phyloP scores from a whole-genome alignment of 2,797 vertebrate species.

The Cacajao melanocephalus region DNA sequence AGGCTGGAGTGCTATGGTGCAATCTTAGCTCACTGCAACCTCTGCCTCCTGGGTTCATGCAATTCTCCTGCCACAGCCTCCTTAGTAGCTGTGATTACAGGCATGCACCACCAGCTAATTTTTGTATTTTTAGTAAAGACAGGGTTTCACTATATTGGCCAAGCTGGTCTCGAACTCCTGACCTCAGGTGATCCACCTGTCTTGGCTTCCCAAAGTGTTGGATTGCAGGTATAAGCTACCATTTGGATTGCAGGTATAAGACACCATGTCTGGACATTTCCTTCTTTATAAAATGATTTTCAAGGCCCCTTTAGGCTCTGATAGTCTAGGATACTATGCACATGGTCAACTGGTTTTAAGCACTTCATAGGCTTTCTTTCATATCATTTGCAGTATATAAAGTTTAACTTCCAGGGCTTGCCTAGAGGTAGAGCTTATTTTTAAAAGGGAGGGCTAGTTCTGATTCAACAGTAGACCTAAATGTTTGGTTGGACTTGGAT shows the following conservation, averaged over 20 bases:
- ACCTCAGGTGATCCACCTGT: too few species aligned
- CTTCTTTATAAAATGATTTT: not conserved
- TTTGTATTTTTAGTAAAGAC: too few species aligned
- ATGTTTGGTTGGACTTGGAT: slow-evolving; percentile 39
- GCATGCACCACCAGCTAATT: too few species aligned
- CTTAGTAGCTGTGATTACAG: too few species aligned
- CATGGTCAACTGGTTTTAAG: not conserved
- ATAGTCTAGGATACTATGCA: not conserved
- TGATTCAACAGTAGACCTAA: slow-evolving; percentile 33
- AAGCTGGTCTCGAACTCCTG: too few species aligned
- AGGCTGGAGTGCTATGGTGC: too few species aligned
- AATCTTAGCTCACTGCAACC: too few species aligned
- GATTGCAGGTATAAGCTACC: not conserved
- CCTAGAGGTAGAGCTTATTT: not conserved
- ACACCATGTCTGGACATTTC: not conserved
- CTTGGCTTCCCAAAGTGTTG: too few species aligned
- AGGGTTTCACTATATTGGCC: too few species aligned
- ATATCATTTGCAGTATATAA: not conserved
- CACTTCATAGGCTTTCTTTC: not conserved
- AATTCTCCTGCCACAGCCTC: too few species aligned
- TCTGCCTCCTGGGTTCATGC: too few species aligned
- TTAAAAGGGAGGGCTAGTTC: not conserved
- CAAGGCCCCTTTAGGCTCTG: not conserved
- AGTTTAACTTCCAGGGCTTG: not conserved
- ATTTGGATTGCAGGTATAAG: not conserved